These are phyloP conservation scores for Cynocephalus volans DNA, from an alignment of 2,113 vertebrate species.

Conservation along the genomic window DNA sequence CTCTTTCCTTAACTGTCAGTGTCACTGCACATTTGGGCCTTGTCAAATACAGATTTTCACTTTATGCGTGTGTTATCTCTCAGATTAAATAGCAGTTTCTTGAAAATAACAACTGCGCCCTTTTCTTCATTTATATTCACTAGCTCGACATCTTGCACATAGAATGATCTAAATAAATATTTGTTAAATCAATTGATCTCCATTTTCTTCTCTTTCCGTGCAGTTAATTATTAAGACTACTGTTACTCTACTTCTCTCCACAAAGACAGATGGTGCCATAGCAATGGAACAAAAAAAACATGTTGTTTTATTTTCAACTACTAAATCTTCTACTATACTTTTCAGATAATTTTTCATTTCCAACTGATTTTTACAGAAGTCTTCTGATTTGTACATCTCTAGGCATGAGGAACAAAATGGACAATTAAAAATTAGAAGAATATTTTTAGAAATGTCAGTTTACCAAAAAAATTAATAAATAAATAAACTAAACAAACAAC, in stretches of 20 bases:
- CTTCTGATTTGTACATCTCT: not conserved
- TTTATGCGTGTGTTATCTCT: not conserved
- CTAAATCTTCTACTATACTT: not conserved
- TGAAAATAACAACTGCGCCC: not conserved
- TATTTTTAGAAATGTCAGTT: not conserved
- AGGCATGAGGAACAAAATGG: not conserved
- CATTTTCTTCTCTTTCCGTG: not conserved
- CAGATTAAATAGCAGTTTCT: not conserved
- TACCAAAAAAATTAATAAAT: not conserved
- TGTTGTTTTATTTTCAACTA: conserved; percentile 20
- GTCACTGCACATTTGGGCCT: not conserved
- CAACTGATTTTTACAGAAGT: not conserved
- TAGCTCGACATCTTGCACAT: not conserved
- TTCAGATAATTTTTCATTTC: not conserved
- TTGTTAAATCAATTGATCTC: not conserved
- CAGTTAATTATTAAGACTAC: conserved; percentile 18
- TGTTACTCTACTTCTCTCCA: not conserved
- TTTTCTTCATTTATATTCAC: not conserved
- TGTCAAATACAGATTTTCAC: not conserved
- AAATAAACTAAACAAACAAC: conserved; percentile 17
- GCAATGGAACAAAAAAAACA: not conserved
- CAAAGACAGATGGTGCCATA: not conserved
- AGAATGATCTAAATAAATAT: not conserved
- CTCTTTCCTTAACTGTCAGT: not conserved
- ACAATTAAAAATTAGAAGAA: not conserved